Conservation (phyloP, 2,113 vertebrate species). For the Centropristis striata region DNA sequence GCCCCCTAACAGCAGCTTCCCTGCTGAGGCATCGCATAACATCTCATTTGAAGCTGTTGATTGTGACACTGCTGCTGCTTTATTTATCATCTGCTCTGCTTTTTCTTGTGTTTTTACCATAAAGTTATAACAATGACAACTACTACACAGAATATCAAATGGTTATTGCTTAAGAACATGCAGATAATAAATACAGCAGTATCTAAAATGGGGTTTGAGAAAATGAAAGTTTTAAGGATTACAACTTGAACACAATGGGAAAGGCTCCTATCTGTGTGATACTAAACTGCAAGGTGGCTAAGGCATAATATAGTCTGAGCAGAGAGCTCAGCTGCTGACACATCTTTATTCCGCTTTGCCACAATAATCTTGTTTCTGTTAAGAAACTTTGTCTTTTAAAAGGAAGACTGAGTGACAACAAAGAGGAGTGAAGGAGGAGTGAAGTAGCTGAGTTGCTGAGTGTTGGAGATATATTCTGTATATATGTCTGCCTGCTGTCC, state of each 20-base stretch:
- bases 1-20: neutral
- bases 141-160: neutral
- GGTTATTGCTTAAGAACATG: neutral
- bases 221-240: neutral
- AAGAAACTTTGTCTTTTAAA: neutral
- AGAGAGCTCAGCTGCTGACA: conserved; percentile 34
- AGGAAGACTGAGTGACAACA: neutral
- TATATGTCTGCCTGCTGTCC: no score
- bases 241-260: neutral
- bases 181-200: neutral
- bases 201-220: neutral
- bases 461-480: no score
- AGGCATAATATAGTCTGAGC: conserved; percentile 15
- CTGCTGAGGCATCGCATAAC: conserved; percentile 7
- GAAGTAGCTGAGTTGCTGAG: neutral
- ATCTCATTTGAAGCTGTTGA: neutral
- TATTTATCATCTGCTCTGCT: neutral
- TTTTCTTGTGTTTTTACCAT: neutral
- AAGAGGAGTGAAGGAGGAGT: neutral
- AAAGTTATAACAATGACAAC: neutral
- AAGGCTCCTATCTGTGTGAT: neutral
- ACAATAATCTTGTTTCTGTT: conserved; percentile 15
- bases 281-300: conserved; percentile 2
- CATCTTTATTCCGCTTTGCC: conserved; percentile 12
- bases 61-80: neutral